These are phyloP conservation scores for Lutjanus campechanus DNA, from an alignment of 2,797 vertebrate species.

Conservation along the genomic window DNA sequence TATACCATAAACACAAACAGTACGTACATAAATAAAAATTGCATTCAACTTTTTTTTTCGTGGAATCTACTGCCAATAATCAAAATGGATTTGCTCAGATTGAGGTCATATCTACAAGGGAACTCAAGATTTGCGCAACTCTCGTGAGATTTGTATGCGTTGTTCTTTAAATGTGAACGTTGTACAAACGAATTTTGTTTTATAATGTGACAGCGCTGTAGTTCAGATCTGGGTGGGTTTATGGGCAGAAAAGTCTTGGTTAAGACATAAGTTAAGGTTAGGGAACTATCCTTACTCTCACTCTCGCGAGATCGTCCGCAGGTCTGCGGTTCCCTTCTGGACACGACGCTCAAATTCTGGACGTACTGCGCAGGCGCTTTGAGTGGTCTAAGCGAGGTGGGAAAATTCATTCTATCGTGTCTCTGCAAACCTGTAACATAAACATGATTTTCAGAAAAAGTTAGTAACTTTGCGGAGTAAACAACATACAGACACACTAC, in stretches of 20 bases:
- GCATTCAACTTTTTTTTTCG: accelerated
- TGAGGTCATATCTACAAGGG: no score
- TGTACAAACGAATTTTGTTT: no score
- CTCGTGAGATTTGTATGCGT: no score
- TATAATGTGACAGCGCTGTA: no score
- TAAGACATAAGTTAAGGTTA: no score
- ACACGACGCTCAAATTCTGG: background rate
- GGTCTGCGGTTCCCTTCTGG: no score
- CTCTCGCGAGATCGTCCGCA: no score
- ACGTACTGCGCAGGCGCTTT: slow-evolving; percentile 64
- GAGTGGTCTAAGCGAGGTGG: slow-evolving; percentile 47
- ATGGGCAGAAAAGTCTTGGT: no score
- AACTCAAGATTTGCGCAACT: no score
- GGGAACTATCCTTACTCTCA: no score
- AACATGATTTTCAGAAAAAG: slow-evolving; percentile 44
- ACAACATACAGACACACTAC: accelerated
- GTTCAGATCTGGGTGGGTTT: no score
- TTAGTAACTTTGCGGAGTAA: background rate
- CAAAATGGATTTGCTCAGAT: background rate
- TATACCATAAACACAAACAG: background rate
- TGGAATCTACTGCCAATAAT: slow-evolving; percentile 63
- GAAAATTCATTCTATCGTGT: slow-evolving; percentile 61
- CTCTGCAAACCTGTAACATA: background rate
- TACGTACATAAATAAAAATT: accelerated
- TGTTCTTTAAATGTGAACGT: no score